Base-by-base conservation (phyloP, 53 echinoderm and acorn worm species). In the Echinarachnius parma region DNA sequence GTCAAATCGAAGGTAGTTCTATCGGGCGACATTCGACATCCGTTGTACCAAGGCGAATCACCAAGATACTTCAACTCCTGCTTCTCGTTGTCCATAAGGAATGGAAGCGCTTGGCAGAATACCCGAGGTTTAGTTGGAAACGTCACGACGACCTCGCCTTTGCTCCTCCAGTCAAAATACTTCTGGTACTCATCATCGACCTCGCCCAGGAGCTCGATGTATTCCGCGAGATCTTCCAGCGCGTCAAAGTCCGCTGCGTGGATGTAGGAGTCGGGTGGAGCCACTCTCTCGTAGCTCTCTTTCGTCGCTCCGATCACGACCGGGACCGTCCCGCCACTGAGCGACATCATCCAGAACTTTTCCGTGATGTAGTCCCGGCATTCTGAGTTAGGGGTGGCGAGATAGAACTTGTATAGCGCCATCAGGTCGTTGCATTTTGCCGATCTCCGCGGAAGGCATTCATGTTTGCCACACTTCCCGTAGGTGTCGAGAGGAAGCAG, bases 351-450 rank as follows among this genome's bases (percentile, higher is more conserved):
- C 89, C 92, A 92, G 29, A 92, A 85, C 52, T 84, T 89, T 26
- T 92, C 92, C 23, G 92, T 92, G 47, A 92, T 81, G 56, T 92
- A 92, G 33, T 92, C 92, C 9, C 76, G 81, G 46, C 92, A 92
- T 29, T 92, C 92, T 1, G 92, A 61, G 54, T 88, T 92, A 18
- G 84, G 84, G 23, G 88, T 74, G 15, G 84, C 88, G 26, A 92
- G 57, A 47, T 54, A 84, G 57, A 92, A 88, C 57, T 85, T 81
- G 60, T 88, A 92, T 9, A 42, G 48, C 19, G 77, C 44, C 31
- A 88, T 64, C 15, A 84, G 60, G 14, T 85, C 50, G 21, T 77
- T 81, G 64, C 92, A 92, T 34, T 77, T 62, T 0, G 76, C 31
- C 2, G 92, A 92, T 5, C 88, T 72, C 28, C 46, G 60, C 27